Evolutionary conservation across 1,140 invertebrate species (phyloP).

Genomic region (Trialeurodes vaporariorum): DNA sequence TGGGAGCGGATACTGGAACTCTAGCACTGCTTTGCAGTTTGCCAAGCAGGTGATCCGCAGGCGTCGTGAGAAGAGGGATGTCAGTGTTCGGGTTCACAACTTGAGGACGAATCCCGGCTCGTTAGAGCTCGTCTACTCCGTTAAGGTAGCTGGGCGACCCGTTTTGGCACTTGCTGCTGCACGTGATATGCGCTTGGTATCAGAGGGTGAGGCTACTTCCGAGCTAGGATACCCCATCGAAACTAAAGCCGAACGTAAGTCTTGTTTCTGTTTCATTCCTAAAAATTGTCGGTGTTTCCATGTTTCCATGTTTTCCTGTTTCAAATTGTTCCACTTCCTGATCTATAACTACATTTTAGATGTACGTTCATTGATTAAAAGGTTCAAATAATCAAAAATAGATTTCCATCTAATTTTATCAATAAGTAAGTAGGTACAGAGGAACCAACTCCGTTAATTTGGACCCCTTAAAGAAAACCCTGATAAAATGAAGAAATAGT

Average conservation of each 20-base stretch:
- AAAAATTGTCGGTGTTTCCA: too few species aligned
- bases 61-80: background rate
- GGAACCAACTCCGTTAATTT: too few species aligned
- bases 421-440: too few species aligned
- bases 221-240: slow-evolving; percentile 61
- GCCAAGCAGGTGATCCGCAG: background rate
- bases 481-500: too few species aligned
- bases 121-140: slow-evolving; percentile 56
- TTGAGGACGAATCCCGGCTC: background rate
- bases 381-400: too few species aligned
- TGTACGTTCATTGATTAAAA: too few species aligned
- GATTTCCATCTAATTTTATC: too few species aligned
- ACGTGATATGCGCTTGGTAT: slow-evolving; percentile 61
- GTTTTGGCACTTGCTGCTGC: slow-evolving; percentile 63
- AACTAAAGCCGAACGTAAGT: slow-evolving; percentile 71
- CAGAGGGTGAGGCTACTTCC: slow-evolving; percentile 56
- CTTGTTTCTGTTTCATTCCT: background rate
- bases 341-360: too few species aligned
- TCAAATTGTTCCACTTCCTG: too few species aligned
- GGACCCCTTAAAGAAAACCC: too few species aligned
- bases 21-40: background rate
- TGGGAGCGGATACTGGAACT: background rate
- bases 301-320: too few species aligned
- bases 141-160: slow-evolving; percentile 58
- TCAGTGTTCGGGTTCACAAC: background rate